Percentiles rank a stretch among this genome's conserved stretches.
Evolutionary conservation across 2,113 vertebrate genomes (phyloP).

Genomic region (Ammodramus savannarum): DNA sequence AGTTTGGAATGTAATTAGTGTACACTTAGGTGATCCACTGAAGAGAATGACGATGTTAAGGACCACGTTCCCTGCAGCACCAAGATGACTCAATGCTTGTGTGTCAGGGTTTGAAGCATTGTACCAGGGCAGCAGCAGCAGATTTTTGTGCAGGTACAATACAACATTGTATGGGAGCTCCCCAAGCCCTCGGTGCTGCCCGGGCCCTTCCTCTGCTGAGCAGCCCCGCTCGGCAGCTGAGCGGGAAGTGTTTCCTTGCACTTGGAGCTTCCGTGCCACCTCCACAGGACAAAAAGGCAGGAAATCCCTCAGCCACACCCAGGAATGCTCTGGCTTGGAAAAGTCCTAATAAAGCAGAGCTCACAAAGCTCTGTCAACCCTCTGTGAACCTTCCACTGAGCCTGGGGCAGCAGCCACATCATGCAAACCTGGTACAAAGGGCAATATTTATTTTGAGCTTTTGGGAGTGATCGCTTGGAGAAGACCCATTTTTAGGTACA

Average conservation of each 20-base stretch:
- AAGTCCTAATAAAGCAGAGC: conserved; percentile 3
- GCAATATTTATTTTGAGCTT: background rate
- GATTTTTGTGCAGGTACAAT: background rate
- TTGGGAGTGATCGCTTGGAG: background rate
- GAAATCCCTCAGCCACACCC: conserved; percentile 51
- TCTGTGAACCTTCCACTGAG: background rate
- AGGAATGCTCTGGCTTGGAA: background rate
- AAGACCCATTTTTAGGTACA: background rate
- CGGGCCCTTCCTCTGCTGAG: background rate
- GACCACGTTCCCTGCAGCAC: background rate
- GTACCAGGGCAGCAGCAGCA: background rate
- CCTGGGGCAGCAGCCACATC: background rate
- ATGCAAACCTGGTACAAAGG: background rate
- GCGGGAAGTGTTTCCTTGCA: background rate
- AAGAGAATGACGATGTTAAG: background rate
- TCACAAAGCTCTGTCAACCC: background rate
- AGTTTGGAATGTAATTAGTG: background rate
- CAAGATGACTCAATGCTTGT: background rate
- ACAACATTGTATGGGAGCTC: too few species aligned
- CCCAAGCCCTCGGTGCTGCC: background rate
- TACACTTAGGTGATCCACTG: background rate
- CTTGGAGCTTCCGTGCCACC: background rate
- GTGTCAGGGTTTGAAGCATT: background rate
- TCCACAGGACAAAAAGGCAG: background rate
- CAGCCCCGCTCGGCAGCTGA: background rate